Conservation (phyloP, 1,140 invertebrate genomes). For the Drosophila nigrodunni region DNA sequence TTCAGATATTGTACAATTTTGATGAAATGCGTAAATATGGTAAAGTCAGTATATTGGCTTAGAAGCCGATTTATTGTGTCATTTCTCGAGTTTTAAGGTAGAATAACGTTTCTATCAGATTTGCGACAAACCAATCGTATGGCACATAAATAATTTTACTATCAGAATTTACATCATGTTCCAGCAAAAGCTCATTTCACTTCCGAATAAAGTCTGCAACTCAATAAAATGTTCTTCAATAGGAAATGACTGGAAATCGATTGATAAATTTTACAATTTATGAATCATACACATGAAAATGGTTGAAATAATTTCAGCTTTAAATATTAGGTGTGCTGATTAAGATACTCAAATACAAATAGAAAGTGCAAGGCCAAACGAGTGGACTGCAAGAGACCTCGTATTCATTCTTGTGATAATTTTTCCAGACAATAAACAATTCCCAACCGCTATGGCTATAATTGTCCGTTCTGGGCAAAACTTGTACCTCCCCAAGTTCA, state of each 20-base stretch:
- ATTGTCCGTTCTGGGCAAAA: no score
- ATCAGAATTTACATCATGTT: slow-evolving; percentile 8
- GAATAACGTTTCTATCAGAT: slow-evolving; percentile 53
- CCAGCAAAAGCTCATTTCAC: slow-evolving; percentile 15
- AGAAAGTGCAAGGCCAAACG: no score
- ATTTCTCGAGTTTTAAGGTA: slow-evolving; percentile 48
- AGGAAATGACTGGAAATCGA: slow-evolving; percentile 8
- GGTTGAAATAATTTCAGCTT: no score
- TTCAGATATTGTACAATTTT: slow-evolving; percentile 49
- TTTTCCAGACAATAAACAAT: no score
- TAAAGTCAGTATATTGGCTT: slow-evolving; percentile 47
- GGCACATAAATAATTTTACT: slow-evolving; percentile 31
- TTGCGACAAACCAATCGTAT: slow-evolving; percentile 11
- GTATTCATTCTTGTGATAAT: no score
- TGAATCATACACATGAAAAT: background rate
- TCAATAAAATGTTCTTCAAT: background rate
- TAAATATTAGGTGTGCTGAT: no score
- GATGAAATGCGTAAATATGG: slow-evolving; percentile 58
- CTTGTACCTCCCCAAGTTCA: no score
- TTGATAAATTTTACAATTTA: background rate
- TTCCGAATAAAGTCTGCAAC: slow-evolving; percentile 3
- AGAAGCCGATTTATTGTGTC: slow-evolving; percentile 25
- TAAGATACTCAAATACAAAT: no score
- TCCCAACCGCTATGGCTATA: no score
- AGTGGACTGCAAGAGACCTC: no score